phyloP scores from a whole-genome alignment of 2,888 invertebrate species.

The Germaria angustata region DNA sequence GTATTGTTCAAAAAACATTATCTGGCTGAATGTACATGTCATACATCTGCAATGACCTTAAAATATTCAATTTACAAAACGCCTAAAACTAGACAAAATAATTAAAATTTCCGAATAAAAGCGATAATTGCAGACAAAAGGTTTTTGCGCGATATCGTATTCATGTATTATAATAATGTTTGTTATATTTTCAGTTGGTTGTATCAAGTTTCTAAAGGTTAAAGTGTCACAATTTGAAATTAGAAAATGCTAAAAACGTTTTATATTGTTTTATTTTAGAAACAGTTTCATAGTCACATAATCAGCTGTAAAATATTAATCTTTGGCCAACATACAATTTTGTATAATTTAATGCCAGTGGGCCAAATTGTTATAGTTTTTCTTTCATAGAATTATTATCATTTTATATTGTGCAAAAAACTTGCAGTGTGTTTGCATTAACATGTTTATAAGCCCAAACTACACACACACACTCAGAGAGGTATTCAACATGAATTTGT shows the following conservation, averaged over 20 bases:
- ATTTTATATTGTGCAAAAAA: not conserved
- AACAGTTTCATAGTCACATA: conserved; percentile 7
- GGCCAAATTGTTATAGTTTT: conserved; percentile 2
- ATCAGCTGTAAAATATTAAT: conserved; percentile 35
- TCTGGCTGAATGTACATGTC: too few relatives aligned
- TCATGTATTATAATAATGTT: not conserved
- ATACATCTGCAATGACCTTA: too few relatives aligned
- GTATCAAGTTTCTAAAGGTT: not conserved
- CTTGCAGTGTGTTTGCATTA: conserved; percentile 7
- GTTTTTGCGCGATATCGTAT: not conserved
- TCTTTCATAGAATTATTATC: conserved; percentile 25
- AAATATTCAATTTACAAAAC: too few relatives aligned
- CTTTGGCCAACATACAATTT: not conserved
- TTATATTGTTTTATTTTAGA: not conserved
- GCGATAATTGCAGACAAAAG: not conserved
- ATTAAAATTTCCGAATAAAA: not conserved
- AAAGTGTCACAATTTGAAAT: not conserved
- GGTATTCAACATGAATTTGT: not conserved
- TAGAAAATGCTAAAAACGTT: not conserved
- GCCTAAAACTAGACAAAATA: conserved; percentile 27
- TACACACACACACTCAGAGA: not conserved
- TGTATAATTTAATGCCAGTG: not conserved
- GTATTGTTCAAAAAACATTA: too few relatives aligned
- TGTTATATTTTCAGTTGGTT: not conserved
- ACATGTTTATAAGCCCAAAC: not conserved